Percentiles rank a stretch among this genome's conserved stretches.
These are phyloP conservation scores for Aulostomus chinensis DNA, from an alignment of 2,797 vertebrate species.

Conservation along the genomic window DNA sequence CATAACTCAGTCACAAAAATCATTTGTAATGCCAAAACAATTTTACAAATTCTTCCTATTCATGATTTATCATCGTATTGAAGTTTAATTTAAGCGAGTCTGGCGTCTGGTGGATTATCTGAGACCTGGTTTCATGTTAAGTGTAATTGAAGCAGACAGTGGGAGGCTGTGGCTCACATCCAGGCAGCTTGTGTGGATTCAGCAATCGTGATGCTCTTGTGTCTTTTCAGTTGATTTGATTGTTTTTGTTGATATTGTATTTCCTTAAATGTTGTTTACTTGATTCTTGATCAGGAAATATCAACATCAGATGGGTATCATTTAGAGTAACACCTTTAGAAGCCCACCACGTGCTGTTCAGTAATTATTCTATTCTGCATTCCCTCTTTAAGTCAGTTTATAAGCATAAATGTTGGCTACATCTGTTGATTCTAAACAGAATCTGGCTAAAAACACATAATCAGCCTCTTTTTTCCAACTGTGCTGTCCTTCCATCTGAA, in stretches of 20 bases:
- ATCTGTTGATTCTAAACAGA: no score
- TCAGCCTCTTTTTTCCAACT: no score
- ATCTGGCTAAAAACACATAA: no score
- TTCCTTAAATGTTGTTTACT: conserved; percentile 8
- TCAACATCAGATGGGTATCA: background rate
- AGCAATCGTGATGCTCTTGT: conserved; percentile 12
- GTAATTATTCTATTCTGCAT: no score
- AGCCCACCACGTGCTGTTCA: no score
- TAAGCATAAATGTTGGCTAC: no score
- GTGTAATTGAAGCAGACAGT: conserved; percentile 42
- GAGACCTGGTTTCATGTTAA: conserved; percentile 39
- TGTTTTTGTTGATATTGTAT: no score
- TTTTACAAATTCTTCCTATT: conserved; percentile 27
- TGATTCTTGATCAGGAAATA: no score
- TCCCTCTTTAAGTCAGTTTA: no score
- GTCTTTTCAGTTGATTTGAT: no score
- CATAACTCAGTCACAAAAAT: conserved; percentile 7
- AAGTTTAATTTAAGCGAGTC: conserved; percentile 30
- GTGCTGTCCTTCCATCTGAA: no score
- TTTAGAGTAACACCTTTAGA: background rate
- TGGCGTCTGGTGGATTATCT: conserved; percentile 30
- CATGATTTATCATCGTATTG: conserved; percentile 32
- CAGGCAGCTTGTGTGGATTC: conserved; percentile 28
- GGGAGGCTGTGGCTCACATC: conserved; percentile 16
- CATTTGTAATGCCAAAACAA: conserved; percentile 27